These are phyloP conservation scores for Connochaetes taurinus DNA, from an alignment of 2,113 vertebrate genomes.

Conservation along the genomic window DNA sequence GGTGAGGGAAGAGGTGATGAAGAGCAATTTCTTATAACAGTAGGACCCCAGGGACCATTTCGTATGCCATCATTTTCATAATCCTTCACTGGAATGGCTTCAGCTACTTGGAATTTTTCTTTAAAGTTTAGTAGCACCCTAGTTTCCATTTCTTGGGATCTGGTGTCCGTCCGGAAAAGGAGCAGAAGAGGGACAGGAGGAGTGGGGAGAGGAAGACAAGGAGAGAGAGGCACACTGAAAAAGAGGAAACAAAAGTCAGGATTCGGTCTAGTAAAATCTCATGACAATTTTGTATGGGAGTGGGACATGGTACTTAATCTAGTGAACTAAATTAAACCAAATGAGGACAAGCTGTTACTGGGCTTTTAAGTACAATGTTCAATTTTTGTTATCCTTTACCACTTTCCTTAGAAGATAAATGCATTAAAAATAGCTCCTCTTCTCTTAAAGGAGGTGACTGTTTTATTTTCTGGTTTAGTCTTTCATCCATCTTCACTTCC, in stretches of 20 bases:
- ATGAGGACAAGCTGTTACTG: conserved; percentile 64
- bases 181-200: background rate
- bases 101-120: conserved; percentile 1
- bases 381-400: conserved; percentile 37
- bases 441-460: conserved; percentile 39
- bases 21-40: background rate
- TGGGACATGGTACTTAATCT: conserved; percentile 30
- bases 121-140: background rate
- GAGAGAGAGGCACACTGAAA: background rate
- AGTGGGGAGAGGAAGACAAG: background rate
- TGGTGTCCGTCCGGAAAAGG: background rate
- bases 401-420: conserved; percentile 48
- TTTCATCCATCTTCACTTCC: conserved; percentile 68
- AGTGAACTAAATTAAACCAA: conserved; percentile 60
- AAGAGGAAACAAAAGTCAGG: background rate
- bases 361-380: conserved; percentile 59
- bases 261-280: conserved; percentile 14
- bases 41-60: background rate
- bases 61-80: background rate
- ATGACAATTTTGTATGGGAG: conserved; percentile 55
- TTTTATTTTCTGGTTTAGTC: conserved; percentile 59
- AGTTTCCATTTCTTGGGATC: background rate
- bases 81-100: conserved; percentile 12
- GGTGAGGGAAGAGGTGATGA: background rate
- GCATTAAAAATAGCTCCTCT: conserved; percentile 38